Conservation (phyloP, 2,888 invertebrate species). For the Amphipyra tragopoginis region DNA sequence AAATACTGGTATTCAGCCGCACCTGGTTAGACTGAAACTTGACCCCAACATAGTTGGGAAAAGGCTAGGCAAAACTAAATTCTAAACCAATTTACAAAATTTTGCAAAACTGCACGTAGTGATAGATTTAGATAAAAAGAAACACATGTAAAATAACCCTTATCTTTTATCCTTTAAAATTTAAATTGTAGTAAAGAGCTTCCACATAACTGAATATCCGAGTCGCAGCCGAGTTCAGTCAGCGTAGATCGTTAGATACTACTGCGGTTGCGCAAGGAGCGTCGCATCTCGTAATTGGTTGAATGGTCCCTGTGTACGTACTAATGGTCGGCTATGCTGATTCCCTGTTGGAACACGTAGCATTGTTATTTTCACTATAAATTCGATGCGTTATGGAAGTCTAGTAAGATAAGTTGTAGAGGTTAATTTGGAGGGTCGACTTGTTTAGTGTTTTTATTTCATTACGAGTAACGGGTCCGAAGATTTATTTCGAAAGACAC, state of each 20-base stretch:
- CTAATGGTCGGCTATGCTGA: constrained; percentile 30
- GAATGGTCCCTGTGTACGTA: constrained; percentile 28
- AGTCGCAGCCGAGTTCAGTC: not conserved
- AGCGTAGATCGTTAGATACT: constrained; percentile 27
- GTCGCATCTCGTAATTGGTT: constrained; percentile 32
- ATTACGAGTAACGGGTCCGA: too few relatives aligned
- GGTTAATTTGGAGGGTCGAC: constrained; percentile 8
- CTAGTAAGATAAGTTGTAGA: not conserved
- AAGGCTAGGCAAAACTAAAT: too few relatives aligned
- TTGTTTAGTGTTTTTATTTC: too few relatives aligned
- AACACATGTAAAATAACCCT: too few relatives aligned
- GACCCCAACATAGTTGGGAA: too few relatives aligned
- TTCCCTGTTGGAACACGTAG: not conserved
- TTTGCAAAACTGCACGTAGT: too few relatives aligned
- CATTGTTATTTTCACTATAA: not conserved
- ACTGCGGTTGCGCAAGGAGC: constrained; percentile 18
- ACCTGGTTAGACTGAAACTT: too few relatives aligned
- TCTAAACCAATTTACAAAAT: too few relatives aligned
- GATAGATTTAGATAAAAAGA: too few relatives aligned
- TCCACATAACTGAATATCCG: not conserved
- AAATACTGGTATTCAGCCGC: too few relatives aligned
- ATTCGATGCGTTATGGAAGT: not conserved
- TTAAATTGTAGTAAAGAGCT: not conserved
- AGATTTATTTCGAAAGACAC: too few relatives aligned
- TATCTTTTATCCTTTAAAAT: too few relatives aligned